These are phyloP conservation scores for Eurystomus glaucurus DNA, from an alignment of 2,797 vertebrate genomes.

Conservation along the genomic window DNA sequence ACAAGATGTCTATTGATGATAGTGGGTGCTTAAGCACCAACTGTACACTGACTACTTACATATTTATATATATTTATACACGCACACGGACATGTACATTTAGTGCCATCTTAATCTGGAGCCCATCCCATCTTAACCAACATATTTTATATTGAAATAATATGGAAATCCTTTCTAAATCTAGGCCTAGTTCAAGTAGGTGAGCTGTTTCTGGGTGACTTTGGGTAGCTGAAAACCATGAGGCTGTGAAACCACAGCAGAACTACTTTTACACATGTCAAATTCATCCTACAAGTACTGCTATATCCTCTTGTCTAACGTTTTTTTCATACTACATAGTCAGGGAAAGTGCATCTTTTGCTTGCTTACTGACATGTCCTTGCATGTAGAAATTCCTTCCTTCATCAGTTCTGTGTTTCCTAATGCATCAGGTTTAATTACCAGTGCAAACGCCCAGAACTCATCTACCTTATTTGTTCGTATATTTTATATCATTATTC, in stretches of 20 bases:
- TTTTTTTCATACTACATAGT: neutral
- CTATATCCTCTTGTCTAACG: neutral
- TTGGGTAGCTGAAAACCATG: neutral
- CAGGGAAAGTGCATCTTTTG: neutral
- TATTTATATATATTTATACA: neutral
- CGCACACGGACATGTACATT: neutral
- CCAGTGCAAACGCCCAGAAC: neutral
- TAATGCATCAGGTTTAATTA: neutral
- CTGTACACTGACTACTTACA: neutral
- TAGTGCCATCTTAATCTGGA: slow-evolving; percentile 1
- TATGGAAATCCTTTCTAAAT: slow-evolving; percentile 19
- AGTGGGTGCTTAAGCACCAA: neutral
- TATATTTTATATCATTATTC: neutral
- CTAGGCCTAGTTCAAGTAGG: neutral
- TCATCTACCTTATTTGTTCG: neutral
- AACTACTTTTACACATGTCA: slow-evolving; percentile 35
- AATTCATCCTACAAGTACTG: neutral
- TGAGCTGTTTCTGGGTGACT: neutral
- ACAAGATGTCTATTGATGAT: neutral
- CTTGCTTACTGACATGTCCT: neutral
- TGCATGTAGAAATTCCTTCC: neutral
- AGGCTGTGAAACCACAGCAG: neutral
- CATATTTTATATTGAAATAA: neutral
- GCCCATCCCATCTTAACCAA: neutral
- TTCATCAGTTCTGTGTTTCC: neutral